phyloP scores from a whole-genome alignment of 2,888 invertebrate genomes.

The Parascotia fuliginaria region DNA sequence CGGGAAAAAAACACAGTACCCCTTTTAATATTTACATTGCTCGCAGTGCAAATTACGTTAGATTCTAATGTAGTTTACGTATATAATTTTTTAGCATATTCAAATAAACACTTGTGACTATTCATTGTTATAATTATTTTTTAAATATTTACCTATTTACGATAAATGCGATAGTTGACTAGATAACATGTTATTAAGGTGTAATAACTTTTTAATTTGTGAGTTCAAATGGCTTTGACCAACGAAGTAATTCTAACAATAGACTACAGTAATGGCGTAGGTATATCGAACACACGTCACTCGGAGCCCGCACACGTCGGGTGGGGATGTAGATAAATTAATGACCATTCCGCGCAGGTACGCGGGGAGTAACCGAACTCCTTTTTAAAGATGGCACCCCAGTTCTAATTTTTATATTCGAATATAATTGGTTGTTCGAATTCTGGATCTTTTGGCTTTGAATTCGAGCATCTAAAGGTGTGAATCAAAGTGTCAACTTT shows the following conservation, averaged over 20 bases:
- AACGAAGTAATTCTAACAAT: slow-evolving; percentile 37
- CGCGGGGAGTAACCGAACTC: slow-evolving; percentile 57
- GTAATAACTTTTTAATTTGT: neutral
- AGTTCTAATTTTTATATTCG: slow-evolving; percentile 36
- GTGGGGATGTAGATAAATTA: slow-evolving; percentile 70
- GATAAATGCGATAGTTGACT: too few species aligned
- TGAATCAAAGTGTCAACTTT: neutral
- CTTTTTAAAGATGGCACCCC: slow-evolving; percentile 59
- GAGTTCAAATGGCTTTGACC: neutral
- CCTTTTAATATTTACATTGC: slow-evolving; percentile 69
- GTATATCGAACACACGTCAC: slow-evolving; percentile 59
- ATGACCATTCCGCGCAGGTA: slow-evolving; percentile 75
- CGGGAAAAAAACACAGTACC: slow-evolving; percentile 67
- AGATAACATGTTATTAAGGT: too few species aligned
- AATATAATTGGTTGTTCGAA: slow-evolving; percentile 38
- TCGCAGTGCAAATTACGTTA: slow-evolving; percentile 55
- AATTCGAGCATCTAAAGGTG: slow-evolving; percentile 4
- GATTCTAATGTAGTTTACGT: slow-evolving; percentile 39
- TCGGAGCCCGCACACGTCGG: slow-evolving; percentile 58
- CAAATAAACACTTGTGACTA: neutral
- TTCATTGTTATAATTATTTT: too few species aligned
- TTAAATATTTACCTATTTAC: too few species aligned
- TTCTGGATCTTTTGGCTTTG: slow-evolving; percentile 3
- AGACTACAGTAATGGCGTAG: slow-evolving; percentile 65
- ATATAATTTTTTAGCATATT: neutral